Conservation (phyloP, 2,888 invertebrate genomes). For the Torymus aiolomorphi region DNA sequence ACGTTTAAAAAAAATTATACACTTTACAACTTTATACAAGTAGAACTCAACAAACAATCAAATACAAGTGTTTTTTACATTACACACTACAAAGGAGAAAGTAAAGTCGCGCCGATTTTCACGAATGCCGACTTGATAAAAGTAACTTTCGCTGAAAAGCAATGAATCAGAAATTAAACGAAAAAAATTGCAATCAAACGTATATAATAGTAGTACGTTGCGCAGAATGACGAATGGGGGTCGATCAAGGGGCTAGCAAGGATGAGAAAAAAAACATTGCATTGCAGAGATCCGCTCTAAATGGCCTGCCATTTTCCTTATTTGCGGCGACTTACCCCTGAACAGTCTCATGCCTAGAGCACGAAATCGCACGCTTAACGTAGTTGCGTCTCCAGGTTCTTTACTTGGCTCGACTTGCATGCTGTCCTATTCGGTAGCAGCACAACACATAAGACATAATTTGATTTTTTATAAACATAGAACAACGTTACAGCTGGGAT, state of each 20-base stretch:
- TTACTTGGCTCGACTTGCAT: slow-evolving; percentile 76
- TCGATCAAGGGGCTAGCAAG: slow-evolving; percentile 3
- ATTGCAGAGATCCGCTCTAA: slow-evolving; percentile 42
- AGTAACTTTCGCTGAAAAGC: neutral
- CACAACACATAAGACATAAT: slow-evolving; percentile 72
- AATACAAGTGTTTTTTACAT: slow-evolving; percentile 33
- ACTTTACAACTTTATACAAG: too few relatives aligned
- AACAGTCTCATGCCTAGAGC: slow-evolving; percentile 75
- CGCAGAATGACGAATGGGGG: slow-evolving; percentile 30
- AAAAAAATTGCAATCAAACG: slow-evolving; percentile 20
- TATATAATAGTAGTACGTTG: neutral
- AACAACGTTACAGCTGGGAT: slow-evolving; percentile 7
- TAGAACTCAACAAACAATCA: neutral
- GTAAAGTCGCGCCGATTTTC: neutral
- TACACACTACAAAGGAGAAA: slow-evolving; percentile 3
- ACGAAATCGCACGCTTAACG: slow-evolving; percentile 74
- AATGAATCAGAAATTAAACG: slow-evolving; percentile 1
- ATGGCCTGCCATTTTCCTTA: slow-evolving; percentile 4
- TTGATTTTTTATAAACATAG: slow-evolving; percentile 30
- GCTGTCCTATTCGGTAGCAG: slow-evolving; percentile 75
- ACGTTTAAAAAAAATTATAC: too few relatives aligned
- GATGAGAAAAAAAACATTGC: slow-evolving; percentile 30
- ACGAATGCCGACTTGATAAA: slow-evolving; percentile 14
- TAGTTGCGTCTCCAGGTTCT: slow-evolving; percentile 74
- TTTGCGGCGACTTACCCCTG: slow-evolving; percentile 74